A percentile compares a stretch with the other conserved stretches of the same genome.
These are phyloP conservation scores for Myotis yumanensis DNA, from an alignment of 2,113 vertebrate species.

Conservation along the genomic window DNA sequence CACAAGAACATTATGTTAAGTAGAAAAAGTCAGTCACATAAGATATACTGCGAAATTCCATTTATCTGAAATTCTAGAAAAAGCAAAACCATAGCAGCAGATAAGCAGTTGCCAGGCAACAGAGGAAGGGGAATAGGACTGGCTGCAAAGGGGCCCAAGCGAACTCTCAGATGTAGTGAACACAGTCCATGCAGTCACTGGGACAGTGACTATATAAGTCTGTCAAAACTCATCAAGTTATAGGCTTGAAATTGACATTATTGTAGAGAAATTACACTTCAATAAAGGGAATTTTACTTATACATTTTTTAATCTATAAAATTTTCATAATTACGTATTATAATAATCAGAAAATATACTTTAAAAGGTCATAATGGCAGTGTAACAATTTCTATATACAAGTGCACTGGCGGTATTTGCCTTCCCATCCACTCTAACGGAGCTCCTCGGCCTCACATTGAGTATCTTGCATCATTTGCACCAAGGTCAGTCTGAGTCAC, in stretches of 20 bases:
- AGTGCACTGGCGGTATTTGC: not conserved
- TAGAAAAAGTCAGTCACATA: not conserved
- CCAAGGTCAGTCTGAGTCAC: not conserved
- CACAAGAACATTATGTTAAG: conserved; percentile 13
- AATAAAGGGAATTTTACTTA: conserved; percentile 11
- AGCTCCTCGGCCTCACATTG: not conserved
- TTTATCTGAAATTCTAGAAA: not conserved
- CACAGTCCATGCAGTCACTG: not conserved
- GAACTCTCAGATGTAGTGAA: not conserved
- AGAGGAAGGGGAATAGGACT: not conserved
- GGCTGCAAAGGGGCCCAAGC: not conserved
- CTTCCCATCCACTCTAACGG: not conserved
- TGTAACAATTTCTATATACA: not conserved
- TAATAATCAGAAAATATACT: not conserved
- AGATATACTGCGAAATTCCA: not conserved
- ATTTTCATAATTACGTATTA: not conserved
- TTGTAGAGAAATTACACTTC: not conserved
- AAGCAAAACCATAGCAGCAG: not conserved
- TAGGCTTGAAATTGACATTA: not conserved
- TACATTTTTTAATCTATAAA: not conserved
- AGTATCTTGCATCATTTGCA: not conserved
- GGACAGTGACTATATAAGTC: not conserved
- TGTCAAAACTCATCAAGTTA: conserved; percentile 17
- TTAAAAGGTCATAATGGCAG: not conserved
- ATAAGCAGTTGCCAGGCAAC: not conserved